Evolutionary conservation across 2,113 vertebrate species (phyloP).

Genomic region (Pomatorhinus ruficollis): DNA sequence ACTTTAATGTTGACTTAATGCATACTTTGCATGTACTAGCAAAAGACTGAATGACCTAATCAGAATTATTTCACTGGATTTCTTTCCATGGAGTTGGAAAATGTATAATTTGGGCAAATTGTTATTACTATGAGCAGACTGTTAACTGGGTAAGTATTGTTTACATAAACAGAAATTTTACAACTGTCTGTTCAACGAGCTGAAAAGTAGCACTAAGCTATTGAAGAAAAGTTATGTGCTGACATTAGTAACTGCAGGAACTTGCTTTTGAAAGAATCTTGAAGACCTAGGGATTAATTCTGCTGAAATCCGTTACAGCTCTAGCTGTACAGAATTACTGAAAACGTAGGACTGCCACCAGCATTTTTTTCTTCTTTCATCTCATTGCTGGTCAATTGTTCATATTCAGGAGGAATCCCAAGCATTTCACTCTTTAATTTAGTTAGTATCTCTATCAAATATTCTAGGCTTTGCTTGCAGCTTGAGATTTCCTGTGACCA

Average conservation of each 20-base stretch:
- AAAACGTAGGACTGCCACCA: not conserved
- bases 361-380: not conserved
- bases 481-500: not conserved
- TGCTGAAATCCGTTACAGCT: not conserved
- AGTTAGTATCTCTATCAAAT: not conserved
- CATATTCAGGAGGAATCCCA: not conserved
- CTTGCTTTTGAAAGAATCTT: not conserved
- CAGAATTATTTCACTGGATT: constrained; percentile 10
- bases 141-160: constrained; percentile 21
- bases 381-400: not conserved
- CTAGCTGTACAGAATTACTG: not conserved
- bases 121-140: constrained; percentile 5
- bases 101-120: not conserved
- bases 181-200: not conserved
- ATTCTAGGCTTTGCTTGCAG: not conserved
- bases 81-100: not conserved
- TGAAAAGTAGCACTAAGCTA: constrained; percentile 2
- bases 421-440: not conserved
- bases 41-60: constrained; percentile 13
- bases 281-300: not conserved
- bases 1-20: not conserved
- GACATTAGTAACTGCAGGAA: not conserved
- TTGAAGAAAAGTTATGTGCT: not conserved
- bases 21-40: not conserved
- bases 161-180: constrained; percentile 28